These are phyloP conservation scores for Herpailurus yagouaroundi DNA, from an alignment of 2,113 vertebrate species.

Conservation along the genomic window DNA sequence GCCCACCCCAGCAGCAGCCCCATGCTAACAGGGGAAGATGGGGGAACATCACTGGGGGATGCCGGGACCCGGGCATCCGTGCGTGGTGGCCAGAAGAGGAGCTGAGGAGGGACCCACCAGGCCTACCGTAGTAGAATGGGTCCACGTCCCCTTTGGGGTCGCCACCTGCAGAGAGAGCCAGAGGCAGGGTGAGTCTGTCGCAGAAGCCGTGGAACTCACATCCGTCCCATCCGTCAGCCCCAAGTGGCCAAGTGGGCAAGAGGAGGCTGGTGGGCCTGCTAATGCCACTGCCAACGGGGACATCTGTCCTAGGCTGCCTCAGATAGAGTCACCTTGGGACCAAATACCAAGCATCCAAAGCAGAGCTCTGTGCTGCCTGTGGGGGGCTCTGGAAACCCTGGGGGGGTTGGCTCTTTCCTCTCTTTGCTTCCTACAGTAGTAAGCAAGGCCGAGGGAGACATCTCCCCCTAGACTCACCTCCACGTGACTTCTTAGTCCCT, in stretches of 20 bases:
- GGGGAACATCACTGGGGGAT: not conserved
- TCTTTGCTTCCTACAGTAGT: not conserved
- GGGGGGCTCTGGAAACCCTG: fast-evolving
- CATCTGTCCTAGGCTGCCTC: not conserved
- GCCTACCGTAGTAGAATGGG: constrained; percentile 76
- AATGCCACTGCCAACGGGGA: fast-evolving
- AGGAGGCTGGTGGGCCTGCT: too few species aligned
- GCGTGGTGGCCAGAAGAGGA: not conserved
- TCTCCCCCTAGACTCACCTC: fast-evolving
- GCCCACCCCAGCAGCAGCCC: not conserved
- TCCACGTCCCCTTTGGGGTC: constrained; percentile 28
- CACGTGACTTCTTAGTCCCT: too few species aligned
- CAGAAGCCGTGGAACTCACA: fast-evolving
- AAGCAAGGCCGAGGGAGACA: not conserved
- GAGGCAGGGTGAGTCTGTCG: not conserved
- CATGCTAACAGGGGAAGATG: fast-evolving
- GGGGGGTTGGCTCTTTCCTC: not conserved
- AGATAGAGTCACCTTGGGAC: not conserved
- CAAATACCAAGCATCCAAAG: fast-evolving
- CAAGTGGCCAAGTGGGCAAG: not conserved
- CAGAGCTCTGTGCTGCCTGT: fast-evolving
- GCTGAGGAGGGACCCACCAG: not conserved
- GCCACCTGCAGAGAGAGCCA: constrained; percentile 57
- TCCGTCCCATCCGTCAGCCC: not conserved
- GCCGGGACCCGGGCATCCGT: fast-evolving